Percentiles rank a stretch among this genome's conserved stretches.
These are phyloP conservation scores for Caenorhabditis virilis DNA, from an alignment of 2,888 invertebrate genomes.

Conservation along the genomic window DNA sequence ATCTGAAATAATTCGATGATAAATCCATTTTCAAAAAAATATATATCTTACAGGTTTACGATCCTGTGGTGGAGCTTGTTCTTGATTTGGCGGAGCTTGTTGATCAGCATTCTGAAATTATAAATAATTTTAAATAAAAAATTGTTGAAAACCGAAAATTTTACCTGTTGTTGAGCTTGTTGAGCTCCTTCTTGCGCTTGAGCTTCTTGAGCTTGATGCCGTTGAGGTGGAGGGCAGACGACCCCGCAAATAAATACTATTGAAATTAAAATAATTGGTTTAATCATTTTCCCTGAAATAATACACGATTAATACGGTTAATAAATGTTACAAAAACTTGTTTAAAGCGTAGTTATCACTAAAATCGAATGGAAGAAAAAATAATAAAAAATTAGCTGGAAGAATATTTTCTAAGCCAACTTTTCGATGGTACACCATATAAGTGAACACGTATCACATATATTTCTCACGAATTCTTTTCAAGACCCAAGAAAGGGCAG, in stretches of 20 bases:
- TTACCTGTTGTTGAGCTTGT: no score
- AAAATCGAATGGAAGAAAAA: no score
- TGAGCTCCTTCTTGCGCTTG: slow-evolving; percentile 19
- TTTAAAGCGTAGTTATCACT: no score
- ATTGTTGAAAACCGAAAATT: no score
- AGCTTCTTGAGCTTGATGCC: slow-evolving; percentile 29
- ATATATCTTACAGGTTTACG: slow-evolving; percentile 25
- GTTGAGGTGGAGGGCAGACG: slow-evolving; percentile 30
- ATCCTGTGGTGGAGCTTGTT: slow-evolving; percentile 16
- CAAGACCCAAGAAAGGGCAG: no score
- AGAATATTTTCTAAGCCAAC: no score
- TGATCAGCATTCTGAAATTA: no score
- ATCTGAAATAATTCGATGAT: slow-evolving; percentile 36
- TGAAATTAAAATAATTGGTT: slow-evolving; percentile 18
- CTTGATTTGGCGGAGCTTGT: slow-evolving; percentile 11
- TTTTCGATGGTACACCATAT: no score
- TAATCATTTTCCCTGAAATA: slow-evolving; percentile 32
- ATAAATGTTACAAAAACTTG: neutral
- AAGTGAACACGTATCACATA: neutral
- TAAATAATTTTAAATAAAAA: no score
- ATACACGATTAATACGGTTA: neutral
- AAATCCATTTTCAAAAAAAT: neutral
- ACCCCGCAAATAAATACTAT: slow-evolving; percentile 11
- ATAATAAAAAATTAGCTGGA: no score
- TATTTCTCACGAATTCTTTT: no score